These are phyloP conservation scores for Hydropsyche tenuis DNA, from an alignment of 1,140 invertebrate genomes.

Conservation along the genomic window DNA sequence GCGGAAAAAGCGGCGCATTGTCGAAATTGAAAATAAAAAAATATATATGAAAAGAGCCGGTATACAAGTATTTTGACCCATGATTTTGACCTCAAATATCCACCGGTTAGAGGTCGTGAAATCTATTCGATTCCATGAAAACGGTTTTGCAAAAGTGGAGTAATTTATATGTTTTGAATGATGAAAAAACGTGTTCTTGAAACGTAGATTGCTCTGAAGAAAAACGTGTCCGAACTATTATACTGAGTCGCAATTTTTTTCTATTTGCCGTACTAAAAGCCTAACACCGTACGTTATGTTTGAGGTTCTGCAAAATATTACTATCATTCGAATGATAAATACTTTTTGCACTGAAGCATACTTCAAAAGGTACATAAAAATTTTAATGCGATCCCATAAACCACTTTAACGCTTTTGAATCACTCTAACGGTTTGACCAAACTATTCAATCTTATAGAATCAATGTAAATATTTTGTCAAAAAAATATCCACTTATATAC, in stretches of 20 bases:
- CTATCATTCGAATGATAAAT: no score
- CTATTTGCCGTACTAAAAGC: no score
- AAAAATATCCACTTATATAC: no score
- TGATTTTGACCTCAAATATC: conserved; percentile 28
- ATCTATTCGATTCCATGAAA: conserved; percentile 10
- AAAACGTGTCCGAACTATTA: conserved; percentile 4
- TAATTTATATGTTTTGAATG: conserved; percentile 8
- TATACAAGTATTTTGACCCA: conserved; percentile 16
- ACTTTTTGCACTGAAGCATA: no score
- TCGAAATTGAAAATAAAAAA: background rate
- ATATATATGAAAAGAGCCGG: background rate
- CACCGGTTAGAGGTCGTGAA: conserved; percentile 15
- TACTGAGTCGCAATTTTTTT: background rate
- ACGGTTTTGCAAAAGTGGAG: conserved; percentile 10
- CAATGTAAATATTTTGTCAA: no score
- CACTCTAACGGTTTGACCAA: no score
- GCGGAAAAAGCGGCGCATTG: conserved; percentile 13
- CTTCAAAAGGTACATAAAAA: no score
- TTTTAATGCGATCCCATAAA: no score
- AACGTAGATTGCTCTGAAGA: background rate
- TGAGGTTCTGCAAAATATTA: no score
- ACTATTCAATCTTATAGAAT: no score
- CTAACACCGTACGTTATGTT: no score
- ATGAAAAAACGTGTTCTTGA: background rate
- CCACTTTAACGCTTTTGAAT: no score